Base-by-base conservation (phyloP, 2,888 invertebrate species). In the Omphaloscelis lunosa region DNA sequence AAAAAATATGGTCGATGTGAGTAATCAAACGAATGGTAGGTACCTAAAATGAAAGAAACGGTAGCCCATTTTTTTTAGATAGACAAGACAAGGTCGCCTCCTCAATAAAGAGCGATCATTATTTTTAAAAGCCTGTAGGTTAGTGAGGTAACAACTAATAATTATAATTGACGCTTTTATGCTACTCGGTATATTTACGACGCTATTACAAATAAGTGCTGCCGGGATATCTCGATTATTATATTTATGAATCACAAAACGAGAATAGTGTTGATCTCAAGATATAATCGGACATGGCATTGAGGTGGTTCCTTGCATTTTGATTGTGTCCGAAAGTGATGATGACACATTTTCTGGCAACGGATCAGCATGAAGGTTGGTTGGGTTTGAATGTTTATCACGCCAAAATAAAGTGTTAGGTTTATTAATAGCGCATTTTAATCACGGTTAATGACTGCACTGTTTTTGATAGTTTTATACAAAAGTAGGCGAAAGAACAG, bases 171-270 rank as follows among this genome's bases (percentile, higher is more conserved):
- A 62, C 59, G 69, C 41, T 66, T 63, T 79, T 76, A 48, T 79
- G n/a, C 9, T 59, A 34, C 12, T 34, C 70, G 29, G 34, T 63
- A 59, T 62, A 74, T 84, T 86, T 85, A 90, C 83, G 78, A 88
- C 87, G 90, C 84, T 90, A 91, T 92, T 87, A 90, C 75, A 84
- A 51, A 59, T 83, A 87, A 91, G 88, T 88, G 88, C 85, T 86
- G 51, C 75, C 72, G 67, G 65, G 61, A 79, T 83, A 79, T 82
- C 62, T 82, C 53, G 72, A 85, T 89, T 84, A 86, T 87, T 84
- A 86, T 86, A 87, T 80, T 87, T 88, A 89, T 93, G 91, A 93
- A 91, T 92, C 92, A 92, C 79, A 83, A 63, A 82, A 83, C 84
- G 72, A 86, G 80, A 91, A 92, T 92, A 91, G 89, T 81, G 79